Evolutionary conservation across 2,113 vertebrate species (phyloP), one percentile per base, ranked within the genome.

Genomic region (Notothenia coriiceps): DNA sequence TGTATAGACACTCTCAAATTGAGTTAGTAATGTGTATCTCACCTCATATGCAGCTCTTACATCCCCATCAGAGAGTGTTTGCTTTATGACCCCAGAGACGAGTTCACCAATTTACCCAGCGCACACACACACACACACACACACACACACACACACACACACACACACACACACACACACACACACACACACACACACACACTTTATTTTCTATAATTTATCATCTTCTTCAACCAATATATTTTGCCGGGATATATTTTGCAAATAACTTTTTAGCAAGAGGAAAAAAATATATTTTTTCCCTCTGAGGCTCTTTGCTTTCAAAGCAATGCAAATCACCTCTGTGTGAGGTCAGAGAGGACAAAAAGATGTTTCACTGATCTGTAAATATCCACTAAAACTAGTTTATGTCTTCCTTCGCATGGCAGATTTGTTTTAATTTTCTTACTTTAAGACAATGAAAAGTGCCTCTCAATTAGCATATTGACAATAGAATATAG

Each of bases 21-120:
- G 73, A 90, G 82, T 83, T 80, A 75, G 73, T 75, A 82, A 74
- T 82, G 71, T 62, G 12, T 61, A 67, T 75, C 85, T 72, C 70
- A 77, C 84, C 77, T 92, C 80, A 88, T 68, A 66, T 85, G 70
- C 46, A 70, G 61, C 72, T 62, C 84, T 90, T 88, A 83, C 52
- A 84, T 83, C 72, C 71, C 76, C 80, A 88, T 91, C 79, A 88
- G 65, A 63, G 70, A 35, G 49, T 74, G 78, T 78, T 88, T 84
- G 35, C 46, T 86, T 72, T 60, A 52, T 70, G 77, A 74, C 82
- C 85, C 68, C 2, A 22, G 72, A 60, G 71, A 76, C 6, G 2
- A 59, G n/a, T 12, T 55, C 61, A 54, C 46, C 44, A 44, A 70
- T 55, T 46, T 80, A 62, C 65, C 81, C 51, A 54, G 1, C 35